Base-by-base conservation (phyloP, 1,140 invertebrate species). In the Drosophila nannoptera region DNA sequence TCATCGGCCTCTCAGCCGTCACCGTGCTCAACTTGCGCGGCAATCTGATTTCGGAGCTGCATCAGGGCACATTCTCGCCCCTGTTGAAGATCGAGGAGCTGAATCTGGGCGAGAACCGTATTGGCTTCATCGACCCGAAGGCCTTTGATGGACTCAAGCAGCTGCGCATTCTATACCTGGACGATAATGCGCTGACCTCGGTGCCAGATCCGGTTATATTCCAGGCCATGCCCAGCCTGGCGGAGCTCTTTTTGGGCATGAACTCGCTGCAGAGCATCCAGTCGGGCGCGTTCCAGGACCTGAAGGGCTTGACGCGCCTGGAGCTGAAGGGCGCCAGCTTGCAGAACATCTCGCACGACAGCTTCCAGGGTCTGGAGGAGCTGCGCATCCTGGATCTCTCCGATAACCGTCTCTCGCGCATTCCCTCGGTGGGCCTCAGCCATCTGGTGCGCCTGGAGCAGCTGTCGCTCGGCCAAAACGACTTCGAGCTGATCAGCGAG, bases 101-200 rank as follows among this genome's bases (percentile, higher is more conserved):
- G 12, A 96, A 97, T 90, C 90, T 98, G 45, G 95, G 95, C 1
- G 92, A 95, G 81, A 98, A 98, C 88, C 92, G 94, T 66, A 95
- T 98, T 81, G 93, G 94, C 2, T 92, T 91, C 69, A 93, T 98
- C 14, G 94, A 96, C 71, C 92, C 93, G 0, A 92, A 92, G 64
- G 95, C 96, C 0, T 98, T 98, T 80, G 92, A 93, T 53, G 95
- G 95, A 4, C 89, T 98, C n/a, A 90, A 91, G 2, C 92, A 94
- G 2, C 91, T 98, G 40, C 90, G 95, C 49, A 94, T 95, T 2
- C 90, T 98, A 0, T 95, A 95, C 78, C 90, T 98, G 53, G 95
- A 97, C 73, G 95, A 97, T 84, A 98, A 98, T 90, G 93, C 94
- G 59, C 89, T 97, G 52, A 93, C 91, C 62, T 90, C 92, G 0